Percentiles rank a stretch among this genome's conserved stretches.
Conservation (phyloP, 2,888 invertebrate species). For the Pediacus dermestoides region DNA sequence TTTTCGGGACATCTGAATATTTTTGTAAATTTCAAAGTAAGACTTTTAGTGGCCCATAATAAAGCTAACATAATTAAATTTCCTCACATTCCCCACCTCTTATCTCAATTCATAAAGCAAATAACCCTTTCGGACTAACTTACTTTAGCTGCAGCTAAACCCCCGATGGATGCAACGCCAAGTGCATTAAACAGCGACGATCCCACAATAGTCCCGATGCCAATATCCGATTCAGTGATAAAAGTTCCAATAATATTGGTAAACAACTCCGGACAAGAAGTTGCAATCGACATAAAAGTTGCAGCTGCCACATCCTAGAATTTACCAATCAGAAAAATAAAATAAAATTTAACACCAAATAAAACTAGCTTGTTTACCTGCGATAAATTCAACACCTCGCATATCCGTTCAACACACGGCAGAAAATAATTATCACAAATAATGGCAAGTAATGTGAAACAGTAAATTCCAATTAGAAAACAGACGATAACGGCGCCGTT, state of each 20-base stretch:
- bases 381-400: conserved; percentile 71
- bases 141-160: conserved; percentile 70
- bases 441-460: conserved; percentile 80
- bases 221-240: conserved; percentile 77
- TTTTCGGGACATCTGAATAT: no score
- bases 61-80: no score
- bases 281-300: conserved; percentile 95
- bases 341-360: background rate
- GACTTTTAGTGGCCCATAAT: no score
- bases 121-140: conserved; percentile 20
- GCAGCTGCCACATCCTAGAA: conserved; percentile 90
- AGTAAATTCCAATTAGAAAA: conserved; percentile 72
- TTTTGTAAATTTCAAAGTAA: no score
- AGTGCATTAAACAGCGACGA: conserved; percentile 84
- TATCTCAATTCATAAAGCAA: no score
- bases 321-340: no score
- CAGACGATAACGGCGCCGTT: conserved; percentile 77
- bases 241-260: conserved; percentile 88
- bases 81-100: no score
- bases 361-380: conserved; percentile 50
- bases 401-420: conserved; percentile 84
- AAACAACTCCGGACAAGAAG: conserved; percentile 91
- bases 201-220: conserved; percentile 84
- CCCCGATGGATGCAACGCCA: conserved; percentile 78
- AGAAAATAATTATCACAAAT: conserved; percentile 92